Conservation (phyloP, 2,113 vertebrate species). For the Scomber scombrus region DNA sequence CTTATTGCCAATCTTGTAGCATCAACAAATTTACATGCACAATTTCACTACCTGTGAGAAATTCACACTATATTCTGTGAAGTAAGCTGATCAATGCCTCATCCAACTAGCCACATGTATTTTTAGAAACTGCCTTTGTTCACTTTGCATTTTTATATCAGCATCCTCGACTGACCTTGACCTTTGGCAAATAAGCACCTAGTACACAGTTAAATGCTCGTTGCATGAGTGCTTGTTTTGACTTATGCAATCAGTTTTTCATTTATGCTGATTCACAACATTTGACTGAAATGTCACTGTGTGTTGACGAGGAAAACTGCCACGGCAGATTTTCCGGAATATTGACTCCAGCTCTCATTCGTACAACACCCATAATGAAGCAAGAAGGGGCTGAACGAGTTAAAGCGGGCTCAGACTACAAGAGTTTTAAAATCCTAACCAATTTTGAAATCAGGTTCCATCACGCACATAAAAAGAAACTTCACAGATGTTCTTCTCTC, state of each 20-base stretch:
- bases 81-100: neutral
- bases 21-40: too few relatives aligned
- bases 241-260: conserved; percentile 11
- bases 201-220: neutral
- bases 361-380: conserved; percentile 10
- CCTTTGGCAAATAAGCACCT: neutral
- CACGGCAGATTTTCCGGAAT: conserved; percentile 40
- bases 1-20: too few relatives aligned
- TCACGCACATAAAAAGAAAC: too few relatives aligned
- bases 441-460: too few relatives aligned
- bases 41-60: neutral
- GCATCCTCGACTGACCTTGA: neutral
- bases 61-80: neutral
- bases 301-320: conserved; percentile 38
- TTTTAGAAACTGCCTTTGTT: neutral
- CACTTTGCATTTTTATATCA: neutral
- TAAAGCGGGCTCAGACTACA: too few relatives aligned
- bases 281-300: conserved; percentile 35
- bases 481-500: too few relatives aligned
- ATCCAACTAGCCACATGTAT: neutral
- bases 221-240: conserved; percentile 4
- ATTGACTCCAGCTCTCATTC: conserved; percentile 31
- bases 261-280: conserved; percentile 1
- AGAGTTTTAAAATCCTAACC: too few relatives aligned
- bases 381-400: conserved; percentile 19